Conservation (phyloP, 2,888 invertebrate species). For the Sturmia bella region DNA sequence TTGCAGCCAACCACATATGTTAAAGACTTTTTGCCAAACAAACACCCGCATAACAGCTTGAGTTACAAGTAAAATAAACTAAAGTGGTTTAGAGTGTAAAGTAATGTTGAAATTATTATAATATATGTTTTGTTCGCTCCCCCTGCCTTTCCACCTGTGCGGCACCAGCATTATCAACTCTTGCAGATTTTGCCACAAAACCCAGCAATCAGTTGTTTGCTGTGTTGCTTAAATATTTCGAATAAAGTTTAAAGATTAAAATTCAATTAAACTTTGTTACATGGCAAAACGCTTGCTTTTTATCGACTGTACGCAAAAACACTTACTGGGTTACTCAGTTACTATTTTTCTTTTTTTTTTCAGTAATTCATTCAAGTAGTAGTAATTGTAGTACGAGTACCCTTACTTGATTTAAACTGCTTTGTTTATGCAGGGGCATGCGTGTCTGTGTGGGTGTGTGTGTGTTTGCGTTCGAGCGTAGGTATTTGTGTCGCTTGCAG, state of each 20-base stretch:
- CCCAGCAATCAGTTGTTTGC: constrained; percentile 19
- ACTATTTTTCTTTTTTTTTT: constrained; percentile 15
- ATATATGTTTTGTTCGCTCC: constrained; percentile 21
- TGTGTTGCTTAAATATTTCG: too few species aligned
- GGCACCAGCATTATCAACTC: neutral
- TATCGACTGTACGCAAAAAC: too few species aligned
- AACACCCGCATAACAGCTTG: constrained; percentile 66
- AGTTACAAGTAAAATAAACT: constrained; percentile 63
- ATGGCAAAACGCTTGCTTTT: neutral
- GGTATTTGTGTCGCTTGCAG: constrained; percentile 38
- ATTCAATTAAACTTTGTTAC: too few species aligned
- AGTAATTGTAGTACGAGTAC: constrained; percentile 38
- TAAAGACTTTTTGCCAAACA: constrained; percentile 27
- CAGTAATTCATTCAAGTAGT: constrained; percentile 38
- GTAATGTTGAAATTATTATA: constrained; percentile 54
- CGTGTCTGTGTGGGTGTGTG: constrained; percentile 49
- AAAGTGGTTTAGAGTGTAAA: constrained; percentile 62
- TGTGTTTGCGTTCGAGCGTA: constrained; percentile 25
- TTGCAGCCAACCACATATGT: neutral
- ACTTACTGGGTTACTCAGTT: constrained; percentile 43
- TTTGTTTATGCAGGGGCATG: neutral
- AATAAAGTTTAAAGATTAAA: too few species aligned
- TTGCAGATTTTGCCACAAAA: neutral
- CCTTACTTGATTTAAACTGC: constrained; percentile 27
- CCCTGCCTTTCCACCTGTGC: too few species aligned